Evolutionary conservation across 1,140 invertebrate genomes (phyloP).

Genomic region (Proctacanthus coquilletti): DNA sequence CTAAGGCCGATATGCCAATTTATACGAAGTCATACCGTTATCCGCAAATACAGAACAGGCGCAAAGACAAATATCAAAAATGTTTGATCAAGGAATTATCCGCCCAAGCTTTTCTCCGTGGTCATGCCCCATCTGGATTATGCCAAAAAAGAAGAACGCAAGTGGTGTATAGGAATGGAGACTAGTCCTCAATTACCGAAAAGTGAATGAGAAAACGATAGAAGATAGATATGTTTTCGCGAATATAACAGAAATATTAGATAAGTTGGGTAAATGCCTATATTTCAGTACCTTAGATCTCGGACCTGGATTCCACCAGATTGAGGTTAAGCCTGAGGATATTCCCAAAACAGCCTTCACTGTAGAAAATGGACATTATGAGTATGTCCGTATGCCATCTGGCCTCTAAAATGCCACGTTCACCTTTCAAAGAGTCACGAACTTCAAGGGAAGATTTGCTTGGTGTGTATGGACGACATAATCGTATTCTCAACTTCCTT

Average conservation of each 20-base stretch:
- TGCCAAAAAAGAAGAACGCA: conserved; percentile 11
- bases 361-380: conserved; percentile 12
- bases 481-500: conserved; percentile 3
- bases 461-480: conserved; percentile 4
- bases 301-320: conserved; percentile 32
- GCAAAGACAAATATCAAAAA: neutral
- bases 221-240: conserved; percentile 35
- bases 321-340: conserved; percentile 20
- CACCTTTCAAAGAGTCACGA: conserved; percentile 20
- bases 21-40: conserved; percentile 8
- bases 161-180: conserved; percentile 10
- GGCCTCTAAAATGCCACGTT: conserved; percentile 11
- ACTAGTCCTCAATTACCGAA: conserved; percentile 25
- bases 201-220: conserved; percentile 26
- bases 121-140: conserved; percentile 8
- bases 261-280: conserved; percentile 19
- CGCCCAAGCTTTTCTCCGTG: conserved; percentile 3
- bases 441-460: conserved; percentile 5
- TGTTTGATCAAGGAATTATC: conserved; percentile 3
- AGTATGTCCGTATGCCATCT: conserved; percentile 12
- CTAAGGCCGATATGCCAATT: conserved; percentile 4
- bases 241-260: conserved; percentile 29
- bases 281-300: conserved; percentile 31
- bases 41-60: conserved; percentile 3
- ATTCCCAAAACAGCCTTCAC: conserved; percentile 29